Percentiles rank a stretch among this genome's conserved stretches.
These are phyloP conservation scores for Acleris laterana DNA, from an alignment of 2,888 invertebrate species.

Conservation along the genomic window DNA sequence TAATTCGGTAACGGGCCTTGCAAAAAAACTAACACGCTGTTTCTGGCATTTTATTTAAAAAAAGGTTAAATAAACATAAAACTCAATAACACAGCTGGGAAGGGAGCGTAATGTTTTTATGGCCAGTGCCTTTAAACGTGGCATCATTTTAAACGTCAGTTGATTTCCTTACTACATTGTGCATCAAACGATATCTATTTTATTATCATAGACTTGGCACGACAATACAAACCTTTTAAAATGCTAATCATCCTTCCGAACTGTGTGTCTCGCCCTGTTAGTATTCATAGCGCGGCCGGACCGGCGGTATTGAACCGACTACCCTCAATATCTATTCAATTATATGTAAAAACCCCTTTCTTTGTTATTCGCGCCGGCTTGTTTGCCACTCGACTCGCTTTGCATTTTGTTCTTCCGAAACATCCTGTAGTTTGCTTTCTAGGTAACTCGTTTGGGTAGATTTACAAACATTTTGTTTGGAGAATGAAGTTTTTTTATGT, in stretches of 20 bases:
- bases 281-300: slow-evolving; percentile 31
- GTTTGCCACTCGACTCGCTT: slow-evolving; percentile 10
- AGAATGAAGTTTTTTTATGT: background rate
- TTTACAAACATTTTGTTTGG: background rate
- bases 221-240: slow-evolving; percentile 3
- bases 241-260: background rate
- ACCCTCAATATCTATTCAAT: slow-evolving; percentile 72
- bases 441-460: background rate
- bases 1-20: no score
- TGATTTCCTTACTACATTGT: no score
- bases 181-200: no score
- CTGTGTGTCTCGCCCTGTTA: slow-evolving; percentile 27
- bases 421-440: background rate
- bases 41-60: no score
- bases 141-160: no score
- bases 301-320: slow-evolving; percentile 51
- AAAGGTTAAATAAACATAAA: no score
- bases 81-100: no score
- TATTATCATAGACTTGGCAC: no score
- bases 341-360: slow-evolving; percentile 65
- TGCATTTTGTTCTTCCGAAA: slow-evolving; percentile 4
- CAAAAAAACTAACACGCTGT: no score
- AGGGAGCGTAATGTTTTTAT: no score
- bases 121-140: no score
- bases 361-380: slow-evolving; percentile 40